Evolutionary conservation across 2,888 invertebrate genomes (phyloP).

Genomic region (Erebia ligea): DNA sequence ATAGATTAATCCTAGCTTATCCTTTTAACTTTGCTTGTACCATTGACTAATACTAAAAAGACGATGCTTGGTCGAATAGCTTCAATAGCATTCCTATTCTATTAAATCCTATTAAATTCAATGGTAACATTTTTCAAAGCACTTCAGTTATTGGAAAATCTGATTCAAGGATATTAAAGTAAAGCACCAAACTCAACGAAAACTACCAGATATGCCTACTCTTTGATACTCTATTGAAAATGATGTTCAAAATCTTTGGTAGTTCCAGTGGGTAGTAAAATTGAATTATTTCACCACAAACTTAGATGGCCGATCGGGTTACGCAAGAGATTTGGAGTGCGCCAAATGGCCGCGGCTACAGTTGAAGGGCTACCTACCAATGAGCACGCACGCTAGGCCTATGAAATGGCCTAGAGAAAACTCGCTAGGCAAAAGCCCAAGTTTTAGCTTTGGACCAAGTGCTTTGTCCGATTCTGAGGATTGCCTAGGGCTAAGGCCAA

Average conservation of each 20-base stretch:
- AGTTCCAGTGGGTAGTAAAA: background rate
- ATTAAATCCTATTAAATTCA: background rate
- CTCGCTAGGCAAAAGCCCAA: no score
- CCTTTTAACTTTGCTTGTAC: background rate
- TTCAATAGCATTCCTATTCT: background rate
- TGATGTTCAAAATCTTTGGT: background rate
- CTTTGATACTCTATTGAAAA: background rate
- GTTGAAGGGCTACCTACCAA: no score
- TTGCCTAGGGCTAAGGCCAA: no score
- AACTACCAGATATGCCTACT: background rate
- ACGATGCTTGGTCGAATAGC: background rate
- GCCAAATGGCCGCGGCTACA: no score
- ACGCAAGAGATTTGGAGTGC: no score
- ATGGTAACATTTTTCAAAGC: slow-evolving; percentile 3
- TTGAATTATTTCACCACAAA: no score
- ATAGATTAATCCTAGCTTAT: background rate
- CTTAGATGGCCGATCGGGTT: no score
- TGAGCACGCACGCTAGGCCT: no score
- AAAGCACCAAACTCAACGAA: slow-evolving; percentile 6
- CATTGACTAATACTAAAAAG: background rate
- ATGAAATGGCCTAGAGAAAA: no score
- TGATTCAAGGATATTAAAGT: background rate
- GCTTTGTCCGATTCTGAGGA: no score
- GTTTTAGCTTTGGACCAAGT: no score
- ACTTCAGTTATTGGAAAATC: slow-evolving; percentile 6